Evolutionary conservation across 2,113 vertebrate genomes (phyloP), one percentile per base, ranked within the genome.

Genomic region (Pterocles burchelli): DNA sequence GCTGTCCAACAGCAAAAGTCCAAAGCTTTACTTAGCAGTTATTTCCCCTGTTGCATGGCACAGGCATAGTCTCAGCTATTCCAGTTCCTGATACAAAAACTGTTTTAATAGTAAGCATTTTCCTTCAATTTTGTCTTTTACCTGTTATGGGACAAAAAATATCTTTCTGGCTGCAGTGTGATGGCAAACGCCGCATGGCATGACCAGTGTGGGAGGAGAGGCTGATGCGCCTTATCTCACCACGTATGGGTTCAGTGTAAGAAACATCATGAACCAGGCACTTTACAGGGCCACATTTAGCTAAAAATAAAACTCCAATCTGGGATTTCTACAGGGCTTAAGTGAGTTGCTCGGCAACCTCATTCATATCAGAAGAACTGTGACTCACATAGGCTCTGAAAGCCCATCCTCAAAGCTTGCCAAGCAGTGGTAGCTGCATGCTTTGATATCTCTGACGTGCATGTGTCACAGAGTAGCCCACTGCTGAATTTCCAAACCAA

Each of bases 281-380:
- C 85, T 89, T 48, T 17, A 15, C 73, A 85, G 18, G 85, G 68
- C 82, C 25, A 20, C 66, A 63, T 63, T 79, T 62, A 65, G 92
- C 88, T 93, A 81, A 89, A 96, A 93, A 78, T 89, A 91, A 71
- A 91, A 45, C 82, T 85, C 73, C 81, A 91, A 55, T 80, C 87
- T 91, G 90, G 80, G 49, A 70, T 89, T 95, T 92, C 68, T 89
- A 31, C 88, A 66, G 76, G 87, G 76, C 76, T 94, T 78, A 65
- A 89, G 87, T 43, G 84, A 86, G 92, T 86, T 93, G 80, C 92
- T 91, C 33, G 3, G 90, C 89, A 94, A 90, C 92, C 72, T 79
- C 87, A 83, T 67, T 89, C 48, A 63, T 62, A 51, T 83, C 83
- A 21, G 57, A 59, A 58, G 61, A 88, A 87, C 83, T 78, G 62